A percentile compares a stretch with the other conserved stretches of the same genome.
phyloP scores from a whole-genome alignment of 2,113 vertebrate species.

The Zosterops hypoxanthus region DNA sequence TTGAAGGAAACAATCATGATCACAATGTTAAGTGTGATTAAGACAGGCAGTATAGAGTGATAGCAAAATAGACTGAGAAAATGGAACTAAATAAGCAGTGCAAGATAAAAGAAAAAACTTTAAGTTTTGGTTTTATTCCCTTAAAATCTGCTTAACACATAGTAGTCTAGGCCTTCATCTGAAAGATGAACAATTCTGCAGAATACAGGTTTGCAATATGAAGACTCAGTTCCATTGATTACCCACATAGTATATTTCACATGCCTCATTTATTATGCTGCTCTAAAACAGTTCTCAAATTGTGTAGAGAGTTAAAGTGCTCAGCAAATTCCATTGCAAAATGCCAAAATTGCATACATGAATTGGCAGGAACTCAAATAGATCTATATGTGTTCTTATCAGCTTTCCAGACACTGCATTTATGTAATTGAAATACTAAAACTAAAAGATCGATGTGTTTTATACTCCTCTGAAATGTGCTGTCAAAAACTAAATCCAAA shows the following conservation, averaged over 20 bases:
- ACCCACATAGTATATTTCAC: neutral
- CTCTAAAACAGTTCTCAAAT: slow-evolving; percentile 1
- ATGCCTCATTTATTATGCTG: neutral
- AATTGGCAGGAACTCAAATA: neutral
- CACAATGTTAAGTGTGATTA: neutral
- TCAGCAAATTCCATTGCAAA: neutral
- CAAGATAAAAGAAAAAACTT: neutral
- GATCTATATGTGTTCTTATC: neutral
- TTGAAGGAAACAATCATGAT: neutral
- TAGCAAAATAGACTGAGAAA: neutral
- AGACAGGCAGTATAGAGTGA: neutral
- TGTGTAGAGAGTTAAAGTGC: neutral
- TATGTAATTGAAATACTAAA: slow-evolving; percentile 16
- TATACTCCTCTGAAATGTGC: neutral
- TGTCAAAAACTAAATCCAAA: neutral
- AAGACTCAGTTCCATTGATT: neutral
- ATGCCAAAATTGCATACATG: neutral
- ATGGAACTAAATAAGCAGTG: neutral
- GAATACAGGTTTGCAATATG: neutral
- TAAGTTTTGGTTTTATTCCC: neutral
- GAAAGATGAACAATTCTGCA: neutral
- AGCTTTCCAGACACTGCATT: slow-evolving; percentile 22
- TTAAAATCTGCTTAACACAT: neutral
- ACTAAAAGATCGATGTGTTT: neutral
- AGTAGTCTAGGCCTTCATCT: neutral